Evolutionary conservation across 1,140 invertebrate species (phyloP), one percentile per base, ranked within the genome.

Genomic region (Penaeus vannamei): DNA sequence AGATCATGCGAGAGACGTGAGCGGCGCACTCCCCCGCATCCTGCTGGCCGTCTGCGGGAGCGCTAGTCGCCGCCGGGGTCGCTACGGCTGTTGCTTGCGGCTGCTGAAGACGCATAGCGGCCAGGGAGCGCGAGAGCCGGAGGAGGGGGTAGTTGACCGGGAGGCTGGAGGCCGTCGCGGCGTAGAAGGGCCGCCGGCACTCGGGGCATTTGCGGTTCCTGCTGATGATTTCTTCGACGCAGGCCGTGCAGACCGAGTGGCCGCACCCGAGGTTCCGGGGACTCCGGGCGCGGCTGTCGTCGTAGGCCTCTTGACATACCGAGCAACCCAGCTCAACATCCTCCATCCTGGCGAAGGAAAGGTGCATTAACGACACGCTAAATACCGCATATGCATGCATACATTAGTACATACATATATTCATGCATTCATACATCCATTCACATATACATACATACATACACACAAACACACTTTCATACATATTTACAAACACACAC

Each of bases 151-250:
- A 87, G 77, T 87, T 87, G 61, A 87, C 79, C 26, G 85, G 85
- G 23, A 87, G 79, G 23, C 77, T 60, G 20, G 79, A n/a, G 36
- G 85, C 85, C 61, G 59, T 87, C 61, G 62, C 42, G 77, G 85
- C 85, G 62, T 87, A 87, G 79, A 87, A 87, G n/a, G 85, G 85
- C 22, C 85, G 85, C 42, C 85, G 85, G 61, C 85, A 87, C 79
- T 87, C 85, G 7, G 85, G 85, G 42, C 85, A 87, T 53, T 87
- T 87, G 10, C 85, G 85, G 79, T 81, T 81, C 36, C 79, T 87
- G 79, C 81, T 87, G 79, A 87, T 87, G 61, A 87, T 80, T 62
- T 87, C 46, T 42, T 87, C 72, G 19, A 87, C 79, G 32, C 85
- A 87, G 26, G 62, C 42, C 22, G 85, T 81, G 42, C 85, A 87